Conservation (phyloP, 2,797 vertebrate genomes). For the Paedocypris micromegethes region DNA sequence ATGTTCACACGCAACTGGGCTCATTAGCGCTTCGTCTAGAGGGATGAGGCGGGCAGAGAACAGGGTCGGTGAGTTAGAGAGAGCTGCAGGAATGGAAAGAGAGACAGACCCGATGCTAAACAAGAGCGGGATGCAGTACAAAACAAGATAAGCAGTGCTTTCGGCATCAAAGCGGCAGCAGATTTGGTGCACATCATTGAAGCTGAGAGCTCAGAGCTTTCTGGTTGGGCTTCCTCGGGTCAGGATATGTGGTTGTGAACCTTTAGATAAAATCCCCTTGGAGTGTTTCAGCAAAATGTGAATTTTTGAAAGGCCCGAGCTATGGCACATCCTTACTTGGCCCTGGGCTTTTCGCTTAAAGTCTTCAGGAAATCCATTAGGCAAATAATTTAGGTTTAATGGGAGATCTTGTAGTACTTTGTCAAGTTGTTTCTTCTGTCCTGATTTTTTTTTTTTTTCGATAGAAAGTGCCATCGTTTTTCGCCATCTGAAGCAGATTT, state of each 20-base stretch:
- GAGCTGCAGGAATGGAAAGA: not conserved
- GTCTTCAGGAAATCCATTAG: conserved; percentile 9
- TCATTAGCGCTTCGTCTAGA: conserved; percentile 37
- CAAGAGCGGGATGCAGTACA: not conserved
- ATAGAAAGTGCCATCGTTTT: too few species aligned
- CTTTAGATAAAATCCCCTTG: not conserved
- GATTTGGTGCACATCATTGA: conserved; percentile 6
- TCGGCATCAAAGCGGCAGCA: not conserved
- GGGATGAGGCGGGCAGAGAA: conserved; percentile 18
- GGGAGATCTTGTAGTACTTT: conserved; percentile 1
- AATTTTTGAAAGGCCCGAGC: conserved; percentile 1
- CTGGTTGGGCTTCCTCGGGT: conserved; percentile 8
- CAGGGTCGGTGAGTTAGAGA: conserved; percentile 1
- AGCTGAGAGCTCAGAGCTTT: conserved; percentile 13
- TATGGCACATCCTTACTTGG: conserved; percentile 1
- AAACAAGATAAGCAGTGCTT: not conserved
- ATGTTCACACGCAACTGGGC: conserved; percentile 32
- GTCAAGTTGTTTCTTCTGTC: conserved; percentile 4
- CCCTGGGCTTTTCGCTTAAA: conserved; percentile 9
- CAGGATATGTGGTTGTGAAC: conserved; percentile 5
- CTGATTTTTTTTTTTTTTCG: too few species aligned
- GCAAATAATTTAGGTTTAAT: conserved; percentile 7
- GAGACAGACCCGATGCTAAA: conserved; percentile 12
- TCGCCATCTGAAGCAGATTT: too few species aligned
- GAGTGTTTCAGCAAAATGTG: not conserved